Evolutionary conservation across 2,888 invertebrate genomes (phyloP), one percentile per base, ranked within the genome.

Genomic region (Leucophenga montana): DNA sequence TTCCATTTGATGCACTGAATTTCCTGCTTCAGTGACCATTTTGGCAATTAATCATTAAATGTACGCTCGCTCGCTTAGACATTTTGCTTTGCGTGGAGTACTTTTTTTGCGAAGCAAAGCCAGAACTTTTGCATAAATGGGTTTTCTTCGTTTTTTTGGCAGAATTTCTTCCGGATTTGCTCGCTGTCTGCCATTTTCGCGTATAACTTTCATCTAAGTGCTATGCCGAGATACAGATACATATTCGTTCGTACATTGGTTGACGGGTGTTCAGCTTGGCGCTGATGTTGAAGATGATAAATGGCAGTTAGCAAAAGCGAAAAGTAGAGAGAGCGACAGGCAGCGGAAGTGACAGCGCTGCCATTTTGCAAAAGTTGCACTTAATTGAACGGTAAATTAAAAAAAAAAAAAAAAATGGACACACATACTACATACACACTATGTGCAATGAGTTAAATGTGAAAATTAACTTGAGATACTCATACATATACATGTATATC

Each of bases 21-120:
- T 78, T 75, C 53, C 75, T 64, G 72, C 78, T 74, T 70, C 73
- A 82, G 77, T 77, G 75, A 69, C 68, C 75, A 72, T 68, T 75
- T 78, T 75, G 72, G 82, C 76, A 81, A 83, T 81, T 81, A 81
- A 83, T 81, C 81, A 83, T 80, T 74, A 78, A 78, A 73, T 54
- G n/a, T n/a, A n/a, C n/a, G 68, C 16, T 13, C 18, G 14, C 44
- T 59, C 6, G 16, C 31, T 27, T 27, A n/a, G 57, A n/a, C 20
- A 18, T 57, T 61, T 39, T 33, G 6, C 22, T 54, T 39, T 69
- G 66, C 72, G 72, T 71, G 73, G 68, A 73, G 77, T 82, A 77
- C 80, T 18, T 18, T 50, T 50, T 50, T 50, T 48, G 5, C 13
- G 48, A 13, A 70, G 69, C 69, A 76, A 77, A 78, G n/a, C n/a